A percentile compares a stretch with the other conserved stretches of the same genome.
These are phyloP conservation scores for Erethizon dorsatum DNA, from an alignment of 2,797 vertebrate species.

Conservation along the genomic window DNA sequence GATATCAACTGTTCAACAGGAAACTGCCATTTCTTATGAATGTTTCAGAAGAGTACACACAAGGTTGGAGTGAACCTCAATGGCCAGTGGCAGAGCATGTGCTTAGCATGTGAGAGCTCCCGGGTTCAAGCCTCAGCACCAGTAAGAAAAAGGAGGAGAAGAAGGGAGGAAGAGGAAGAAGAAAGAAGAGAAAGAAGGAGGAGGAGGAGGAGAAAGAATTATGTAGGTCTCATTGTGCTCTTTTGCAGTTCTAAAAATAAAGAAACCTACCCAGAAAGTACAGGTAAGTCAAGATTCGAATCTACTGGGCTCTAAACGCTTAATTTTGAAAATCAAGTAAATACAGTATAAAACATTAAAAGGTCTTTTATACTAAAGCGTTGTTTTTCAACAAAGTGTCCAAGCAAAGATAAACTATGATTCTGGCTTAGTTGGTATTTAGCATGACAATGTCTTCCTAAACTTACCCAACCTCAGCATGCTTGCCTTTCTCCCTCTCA, in stretches of 20 bases:
- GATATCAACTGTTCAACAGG: background rate
- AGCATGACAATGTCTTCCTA: background rate
- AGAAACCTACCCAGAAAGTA: background rate
- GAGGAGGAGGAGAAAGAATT: background rate
- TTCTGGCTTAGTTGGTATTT: slow-evolving; percentile 21
- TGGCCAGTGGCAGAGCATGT: background rate
- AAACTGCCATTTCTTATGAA: background rate
- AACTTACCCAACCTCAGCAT: slow-evolving; percentile 11
- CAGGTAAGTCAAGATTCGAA: slow-evolving; percentile 21
- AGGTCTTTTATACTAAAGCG: background rate
- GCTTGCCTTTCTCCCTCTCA: background rate
- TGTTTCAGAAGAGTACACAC: background rate
- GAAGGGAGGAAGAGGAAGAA: too few relatives aligned
- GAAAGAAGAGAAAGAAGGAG: too few relatives aligned
- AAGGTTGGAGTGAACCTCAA: background rate
- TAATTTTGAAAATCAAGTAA: slow-evolving; percentile 57
- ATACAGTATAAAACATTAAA: slow-evolving; percentile 16
- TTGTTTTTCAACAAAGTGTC: background rate
- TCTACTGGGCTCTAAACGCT: background rate
- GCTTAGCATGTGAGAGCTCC: background rate
- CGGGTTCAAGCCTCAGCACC: background rate
- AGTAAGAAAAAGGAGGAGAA: background rate
- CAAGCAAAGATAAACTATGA: slow-evolving; percentile 25
- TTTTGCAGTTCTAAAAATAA: slow-evolving; percentile 66
- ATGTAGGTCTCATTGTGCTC: background rate